Percentiles rank a stretch among this genome's conserved stretches.
Evolutionary conservation across 2,888 invertebrate species (phyloP).

Genomic region (Phaonia tiefii): DNA sequence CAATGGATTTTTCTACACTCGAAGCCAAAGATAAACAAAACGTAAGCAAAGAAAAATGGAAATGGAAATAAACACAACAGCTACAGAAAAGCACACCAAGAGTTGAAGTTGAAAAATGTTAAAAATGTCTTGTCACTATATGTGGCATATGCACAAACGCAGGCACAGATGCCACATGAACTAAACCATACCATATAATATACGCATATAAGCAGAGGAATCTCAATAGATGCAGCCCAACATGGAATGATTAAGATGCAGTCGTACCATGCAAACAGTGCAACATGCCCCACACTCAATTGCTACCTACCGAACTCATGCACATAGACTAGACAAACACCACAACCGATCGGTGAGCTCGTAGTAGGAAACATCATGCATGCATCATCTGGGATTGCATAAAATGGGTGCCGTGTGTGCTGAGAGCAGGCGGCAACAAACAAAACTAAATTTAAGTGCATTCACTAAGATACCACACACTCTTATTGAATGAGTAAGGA

Average conservation of each 20-base stretch:
- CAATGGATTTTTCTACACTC: no score
- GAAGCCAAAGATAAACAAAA: no score
- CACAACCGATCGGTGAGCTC: neutral
- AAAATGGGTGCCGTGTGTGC: neutral
- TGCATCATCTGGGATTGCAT: neutral
- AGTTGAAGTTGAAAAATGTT: slow-evolving; percentile 32
- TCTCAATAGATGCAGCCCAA: slow-evolving; percentile 9
- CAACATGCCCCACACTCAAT: slow-evolving; percentile 9
- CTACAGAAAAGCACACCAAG: neutral
- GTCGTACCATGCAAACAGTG: neutral
- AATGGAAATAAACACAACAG: neutral
- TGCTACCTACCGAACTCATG: no score
- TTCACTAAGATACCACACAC: slow-evolving; percentile 19
- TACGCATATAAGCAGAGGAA: neutral
- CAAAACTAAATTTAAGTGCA: slow-evolving; percentile 40
- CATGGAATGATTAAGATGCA: slow-evolving; percentile 2
- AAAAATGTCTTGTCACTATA: slow-evolving; percentile 27
- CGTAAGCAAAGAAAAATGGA: neutral
- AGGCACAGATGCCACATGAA: neutral
- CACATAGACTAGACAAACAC: neutral
- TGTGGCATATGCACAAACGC: slow-evolving; percentile 8
- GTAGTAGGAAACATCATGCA: neutral
- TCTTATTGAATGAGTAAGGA: slow-evolving; percentile 16
- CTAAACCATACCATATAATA: neutral
- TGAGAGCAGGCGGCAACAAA: neutral